Conservation (phyloP, 2,113 vertebrate species). For the Neopipo cinnamomea region DNA sequence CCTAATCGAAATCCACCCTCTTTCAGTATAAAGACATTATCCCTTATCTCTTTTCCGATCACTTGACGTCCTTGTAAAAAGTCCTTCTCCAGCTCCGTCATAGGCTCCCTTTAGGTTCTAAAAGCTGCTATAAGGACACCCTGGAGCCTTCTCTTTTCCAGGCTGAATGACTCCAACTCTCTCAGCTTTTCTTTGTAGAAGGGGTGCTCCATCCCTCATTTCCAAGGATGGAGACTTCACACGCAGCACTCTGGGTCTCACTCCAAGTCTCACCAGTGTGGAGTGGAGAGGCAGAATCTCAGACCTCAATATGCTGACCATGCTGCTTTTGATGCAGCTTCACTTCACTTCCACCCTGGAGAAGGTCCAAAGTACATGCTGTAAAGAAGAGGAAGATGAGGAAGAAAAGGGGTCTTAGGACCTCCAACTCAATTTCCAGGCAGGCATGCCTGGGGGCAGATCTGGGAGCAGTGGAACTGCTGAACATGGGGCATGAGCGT, state of each 20-base stretch:
- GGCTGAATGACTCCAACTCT: not conserved
- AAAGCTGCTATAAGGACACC: not conserved
- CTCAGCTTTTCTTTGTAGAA: not conserved
- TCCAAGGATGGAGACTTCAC: too few species aligned
- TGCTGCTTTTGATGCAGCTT: not conserved
- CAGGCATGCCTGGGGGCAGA: too few species aligned
- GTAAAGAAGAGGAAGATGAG: too few species aligned
- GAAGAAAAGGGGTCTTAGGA: too few species aligned
- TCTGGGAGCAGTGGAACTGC: too few species aligned
- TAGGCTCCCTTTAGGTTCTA: not conserved
- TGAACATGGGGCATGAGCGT: too few species aligned
- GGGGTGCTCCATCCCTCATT: not conserved
- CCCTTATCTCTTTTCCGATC: too few species aligned
- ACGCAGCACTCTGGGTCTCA: not conserved
- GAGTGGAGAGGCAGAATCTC: not conserved
- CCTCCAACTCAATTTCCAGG: too few species aligned
- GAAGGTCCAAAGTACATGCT: too few species aligned
- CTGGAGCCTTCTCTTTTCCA: not conserved
- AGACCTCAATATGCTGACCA: not conserved
- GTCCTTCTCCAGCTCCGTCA: not conserved
- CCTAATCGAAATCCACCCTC: not conserved
- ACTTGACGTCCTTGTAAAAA: not conserved
- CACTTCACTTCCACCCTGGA: too few species aligned
- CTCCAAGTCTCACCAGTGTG: rapidly evolving
- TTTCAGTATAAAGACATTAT: not conserved